Evolutionary conservation across 2,113 vertebrate genomes (phyloP), one percentile per base, ranked within the genome.

Genomic region (Vanacampus margaritifer): DNA sequence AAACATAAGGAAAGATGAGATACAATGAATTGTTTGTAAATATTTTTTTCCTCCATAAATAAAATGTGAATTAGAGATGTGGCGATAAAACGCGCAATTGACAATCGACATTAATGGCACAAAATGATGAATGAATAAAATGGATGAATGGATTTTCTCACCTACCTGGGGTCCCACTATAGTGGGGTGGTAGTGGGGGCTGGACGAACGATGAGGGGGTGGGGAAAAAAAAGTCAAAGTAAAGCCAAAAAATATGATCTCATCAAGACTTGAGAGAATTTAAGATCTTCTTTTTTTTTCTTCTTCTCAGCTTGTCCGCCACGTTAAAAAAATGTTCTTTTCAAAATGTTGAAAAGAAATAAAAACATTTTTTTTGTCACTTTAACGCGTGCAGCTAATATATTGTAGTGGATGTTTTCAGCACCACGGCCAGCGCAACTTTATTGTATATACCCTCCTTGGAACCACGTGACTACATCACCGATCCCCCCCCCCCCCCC

Each of bases 371-470:
- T 60, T 71, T 54, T 24, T 5, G 32, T 57, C 59, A 71, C 71
- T 84, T 86, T 84, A 74, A 81, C 81, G 46, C 65, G 71, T 75
- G 68, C 75, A 19, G 63, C 78, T 84, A 82, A 79, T 85, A 79
- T 84, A 78, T 80, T 82, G 85, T 81, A 78, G 82, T 83, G 81
- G 82, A 86, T 88, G 85, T 90, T 91, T 91, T 92, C 90, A 91
- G 91, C 69, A 88, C 90, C 91, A 84, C 91, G 89, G 88, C 79
- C 91, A 93, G 90, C 91, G 89, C 91, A 90, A 88, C 91, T 91
- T 89, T 90, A 85, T 86, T 89, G 89, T 91, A 91, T 92, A 93
- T 90, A 87, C 84, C 84, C 89, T 83, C 82, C 67, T 39, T 67
- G 62, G 53, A 21, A 81, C 82, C 91, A 92, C 87, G 91, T 92